These are phyloP conservation scores for Rutpela maculata DNA, from an alignment of 2,888 invertebrate genomes.

Conservation along the genomic window DNA sequence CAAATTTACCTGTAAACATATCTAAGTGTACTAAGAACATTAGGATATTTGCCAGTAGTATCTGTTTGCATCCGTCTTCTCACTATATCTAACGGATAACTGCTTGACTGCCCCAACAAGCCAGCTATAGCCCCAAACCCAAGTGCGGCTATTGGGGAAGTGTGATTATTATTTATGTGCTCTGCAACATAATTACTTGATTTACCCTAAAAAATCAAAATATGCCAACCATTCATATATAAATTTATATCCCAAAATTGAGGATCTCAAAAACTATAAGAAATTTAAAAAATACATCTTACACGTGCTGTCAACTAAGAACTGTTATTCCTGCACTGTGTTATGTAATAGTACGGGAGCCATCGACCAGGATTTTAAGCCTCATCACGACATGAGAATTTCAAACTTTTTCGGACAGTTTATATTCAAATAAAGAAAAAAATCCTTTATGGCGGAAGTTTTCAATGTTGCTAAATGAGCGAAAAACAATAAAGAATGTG, in stretches of 20 bases:
- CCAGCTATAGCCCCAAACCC: conserved; percentile 94
- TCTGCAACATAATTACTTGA: conserved; percentile 56
- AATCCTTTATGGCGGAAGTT: too few species aligned
- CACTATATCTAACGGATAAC: conserved; percentile 98
- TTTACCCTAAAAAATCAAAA: conserved; percentile 39
- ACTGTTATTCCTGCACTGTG: too few species aligned
- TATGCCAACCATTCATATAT: neutral
- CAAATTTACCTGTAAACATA: conserved; percentile 81
- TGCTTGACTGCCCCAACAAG: conserved; percentile 93
- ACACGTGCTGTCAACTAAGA: too few species aligned
- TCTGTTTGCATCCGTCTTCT: conserved; percentile 80
- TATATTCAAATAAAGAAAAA: too few species aligned
- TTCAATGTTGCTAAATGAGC: too few species aligned
- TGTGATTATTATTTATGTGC: conserved; percentile 60
- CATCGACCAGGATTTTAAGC: too few species aligned
- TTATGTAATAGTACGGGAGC: too few species aligned
- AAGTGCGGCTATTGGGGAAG: conserved; percentile 79
- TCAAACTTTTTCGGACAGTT: too few species aligned
- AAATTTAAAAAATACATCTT: neutral
- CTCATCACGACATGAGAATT: too few species aligned
- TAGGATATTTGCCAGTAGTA: conserved; percentile 77
- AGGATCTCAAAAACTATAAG: conserved; percentile 20
- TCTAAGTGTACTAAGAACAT: conserved; percentile 80
- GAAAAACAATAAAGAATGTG: too few species aligned
- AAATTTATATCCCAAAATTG: neutral